Evolutionary conservation across 2,797 vertebrate genomes (phyloP), one percentile per base, ranked within the genome.

Genomic region (Euthynnus affinis): DNA sequence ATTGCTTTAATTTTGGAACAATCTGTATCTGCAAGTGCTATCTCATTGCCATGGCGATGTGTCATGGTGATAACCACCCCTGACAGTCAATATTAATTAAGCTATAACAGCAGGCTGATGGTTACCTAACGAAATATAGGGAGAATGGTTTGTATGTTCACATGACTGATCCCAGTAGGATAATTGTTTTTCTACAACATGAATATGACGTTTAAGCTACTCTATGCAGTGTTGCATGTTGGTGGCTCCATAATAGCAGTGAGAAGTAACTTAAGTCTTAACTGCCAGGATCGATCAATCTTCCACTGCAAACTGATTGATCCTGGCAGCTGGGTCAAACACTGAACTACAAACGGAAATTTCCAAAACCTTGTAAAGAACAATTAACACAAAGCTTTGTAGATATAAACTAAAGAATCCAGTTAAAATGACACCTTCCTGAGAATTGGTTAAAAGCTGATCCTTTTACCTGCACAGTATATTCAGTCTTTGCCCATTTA

Each of bases 41-140:
- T 84, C 68, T 49, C 10, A 89, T 94, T 93, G 85, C 91, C 89
- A 94, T 93, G 88, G 90, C 2, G 29, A 92, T 56, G 49, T 74
- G 84, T 75, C 72, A 60, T 42, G 55, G 86, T 46, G 82, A 89
- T 83, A 76, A 79, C 71, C 82, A 85, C 76, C 52, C 71, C 62
- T 20, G 37, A 65, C 78, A 81, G 71, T 80, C 75, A 46, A 69
- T 78, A 74, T 70, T 78, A 72, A 80, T 86, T 63, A 63, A 84
- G 75, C 60, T 8, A 10, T 72, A 61, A 66, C 37, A 72, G 76
- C 40, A 63, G 68, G 23, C 60, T 13, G 34, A 46, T 22, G 40
- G 20, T 20, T 80, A 56, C 49, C 57, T 18, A 22, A 2, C 66
- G 32, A 49, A 61, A 66, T 20, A 17, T 6, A 27, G 53, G 32